A percentile compares a stretch with the other conserved stretches of the same genome.
Conservation (phyloP, 2,113 vertebrate genomes). For the Otocyon megalotis region DNA sequence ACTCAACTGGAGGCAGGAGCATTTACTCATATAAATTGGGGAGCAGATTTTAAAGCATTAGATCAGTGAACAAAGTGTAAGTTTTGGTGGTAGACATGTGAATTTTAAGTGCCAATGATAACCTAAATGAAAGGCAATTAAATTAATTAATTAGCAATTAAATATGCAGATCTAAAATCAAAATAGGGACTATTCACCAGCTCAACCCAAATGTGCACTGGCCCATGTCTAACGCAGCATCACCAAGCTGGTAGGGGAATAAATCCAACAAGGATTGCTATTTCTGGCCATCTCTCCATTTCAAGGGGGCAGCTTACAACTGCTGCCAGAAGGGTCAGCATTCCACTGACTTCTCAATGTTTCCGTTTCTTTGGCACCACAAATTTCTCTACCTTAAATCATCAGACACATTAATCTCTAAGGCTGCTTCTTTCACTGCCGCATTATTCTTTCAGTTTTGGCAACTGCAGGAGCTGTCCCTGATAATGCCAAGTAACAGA, state of each 20-base stretch:
- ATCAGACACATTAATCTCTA: background rate
- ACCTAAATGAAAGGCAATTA: background rate
- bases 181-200: background rate
- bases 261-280: background rate
- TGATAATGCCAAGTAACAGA: background rate
- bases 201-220: background rate
- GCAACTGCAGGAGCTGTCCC: background rate
- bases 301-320: background rate
- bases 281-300: background rate
- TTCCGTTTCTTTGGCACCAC: background rate
- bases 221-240: background rate
- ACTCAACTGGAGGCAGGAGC: background rate
- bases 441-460: background rate
- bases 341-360: background rate
- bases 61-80: background rate
- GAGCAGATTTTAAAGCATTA: background rate
- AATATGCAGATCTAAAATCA: background rate
- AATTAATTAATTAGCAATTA: no score
- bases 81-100: background rate
- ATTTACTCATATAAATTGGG: background rate
- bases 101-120: background rate
- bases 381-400: background rate
- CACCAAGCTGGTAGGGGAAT: accelerated
- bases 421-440: background rate
- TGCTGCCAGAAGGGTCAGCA: background rate